phyloP scores from a whole-genome alignment of 2,797 vertebrate species.

The Huso huso region DNA sequence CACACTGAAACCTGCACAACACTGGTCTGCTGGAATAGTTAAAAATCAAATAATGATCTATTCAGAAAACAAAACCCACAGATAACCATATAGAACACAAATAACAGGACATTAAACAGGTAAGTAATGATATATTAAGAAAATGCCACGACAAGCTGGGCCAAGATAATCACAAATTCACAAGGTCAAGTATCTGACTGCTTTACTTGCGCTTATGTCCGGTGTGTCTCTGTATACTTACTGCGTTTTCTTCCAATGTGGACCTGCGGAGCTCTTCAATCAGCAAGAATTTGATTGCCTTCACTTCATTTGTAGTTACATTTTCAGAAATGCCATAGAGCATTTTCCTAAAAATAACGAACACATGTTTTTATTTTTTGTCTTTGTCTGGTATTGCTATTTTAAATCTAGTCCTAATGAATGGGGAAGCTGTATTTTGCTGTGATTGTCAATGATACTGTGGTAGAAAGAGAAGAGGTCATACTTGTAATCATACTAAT shows the following conservation, averaged over 20 bases:
- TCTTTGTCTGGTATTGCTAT: too few species aligned
- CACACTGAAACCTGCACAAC: too few species aligned
- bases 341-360: slow-evolving; percentile 42
- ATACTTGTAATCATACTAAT: too few species aligned
- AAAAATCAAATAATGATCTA: too few species aligned
- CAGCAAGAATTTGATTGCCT: slow-evolving; percentile 46
- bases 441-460: too few species aligned
- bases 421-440: too few species aligned
- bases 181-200: neutral
- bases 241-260: slow-evolving; percentile 36
- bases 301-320: slow-evolving; percentile 36
- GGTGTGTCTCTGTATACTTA: slow-evolving; percentile 33
- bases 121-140: neutral
- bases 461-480: too few species aligned
- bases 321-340: slow-evolving; percentile 45
- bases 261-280: slow-evolving; percentile 13
- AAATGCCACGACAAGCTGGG: too few species aligned
- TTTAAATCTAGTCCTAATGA: too few species aligned
- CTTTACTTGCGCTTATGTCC: neutral
- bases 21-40: too few species aligned
- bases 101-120: neutral
- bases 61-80: neutral
- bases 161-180: neutral
- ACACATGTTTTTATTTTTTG: too few species aligned
- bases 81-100: neutral